Conservation (phyloP, 2,888 invertebrate genomes). For the Ennomos quercinarius region DNA sequence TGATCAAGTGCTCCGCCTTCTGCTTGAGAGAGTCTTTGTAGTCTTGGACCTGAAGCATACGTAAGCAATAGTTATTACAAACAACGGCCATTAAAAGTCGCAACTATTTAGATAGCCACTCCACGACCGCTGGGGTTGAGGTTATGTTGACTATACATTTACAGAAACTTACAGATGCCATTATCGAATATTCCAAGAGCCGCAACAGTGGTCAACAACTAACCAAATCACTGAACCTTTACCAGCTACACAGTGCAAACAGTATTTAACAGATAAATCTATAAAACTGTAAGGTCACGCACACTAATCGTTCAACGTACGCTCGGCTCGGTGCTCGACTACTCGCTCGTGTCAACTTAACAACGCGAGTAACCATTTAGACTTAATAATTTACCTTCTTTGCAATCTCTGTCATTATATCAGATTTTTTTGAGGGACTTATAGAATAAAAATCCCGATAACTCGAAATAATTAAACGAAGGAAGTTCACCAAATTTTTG, state of each 20-base stretch:
- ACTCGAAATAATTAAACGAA: conserved; percentile 43
- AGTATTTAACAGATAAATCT: conserved; percentile 32
- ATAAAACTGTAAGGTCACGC: conserved; percentile 61
- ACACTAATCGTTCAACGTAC: conserved; percentile 58
- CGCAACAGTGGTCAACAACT: conserved; percentile 32
- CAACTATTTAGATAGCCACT: conserved; percentile 39
- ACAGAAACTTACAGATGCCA: conserved; percentile 53
- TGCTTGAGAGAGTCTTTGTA: conserved; percentile 95
- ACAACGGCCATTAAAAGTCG: conserved; percentile 48
- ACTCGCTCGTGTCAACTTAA: conserved; percentile 60
- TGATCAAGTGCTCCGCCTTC: conserved; percentile 95
- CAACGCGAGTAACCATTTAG: conserved; percentile 42
- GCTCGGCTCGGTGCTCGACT: conserved; percentile 35
- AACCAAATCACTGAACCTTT: conserved; percentile 29
- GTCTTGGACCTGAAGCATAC: conserved; percentile 90
- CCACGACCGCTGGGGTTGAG: conserved; percentile 57
- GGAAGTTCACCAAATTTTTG: conserved; percentile 29
- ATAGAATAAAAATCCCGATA: conserved; percentile 40
- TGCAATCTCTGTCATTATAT: conserved; percentile 77
- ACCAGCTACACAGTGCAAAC: conserved; percentile 31
- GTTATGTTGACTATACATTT: conserved; percentile 57
- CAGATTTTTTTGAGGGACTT: conserved; percentile 42
- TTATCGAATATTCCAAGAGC: conserved; percentile 36
- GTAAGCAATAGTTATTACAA: conserved; percentile 35
- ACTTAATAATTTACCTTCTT: conserved; percentile 70